phyloP scores from a whole-genome alignment of 2,113 vertebrate species.

The Chaenogobius annularis region DNA sequence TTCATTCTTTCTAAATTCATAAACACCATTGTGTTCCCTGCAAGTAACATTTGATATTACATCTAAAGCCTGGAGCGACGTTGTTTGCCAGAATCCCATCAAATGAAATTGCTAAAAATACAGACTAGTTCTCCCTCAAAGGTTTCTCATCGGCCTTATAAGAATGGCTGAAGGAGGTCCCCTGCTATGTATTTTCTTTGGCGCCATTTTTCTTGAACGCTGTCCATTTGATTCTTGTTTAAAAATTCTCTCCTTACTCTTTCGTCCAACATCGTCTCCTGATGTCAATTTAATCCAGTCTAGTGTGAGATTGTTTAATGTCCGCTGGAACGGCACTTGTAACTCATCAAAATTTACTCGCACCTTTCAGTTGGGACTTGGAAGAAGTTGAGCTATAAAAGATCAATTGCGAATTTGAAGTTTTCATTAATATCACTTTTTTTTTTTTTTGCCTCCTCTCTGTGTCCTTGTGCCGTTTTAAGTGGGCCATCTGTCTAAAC shows the following conservation, averaged over 20 bases:
- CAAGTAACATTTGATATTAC: conserved; percentile 81
- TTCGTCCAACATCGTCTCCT: conserved; percentile 65
- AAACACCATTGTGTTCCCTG: conserved; percentile 75
- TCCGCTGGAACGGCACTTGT: conserved; percentile 78
- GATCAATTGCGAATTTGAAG: conserved; percentile 98
- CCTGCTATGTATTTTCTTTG: conserved; percentile 87
- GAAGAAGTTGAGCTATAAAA: conserved; percentile 67
- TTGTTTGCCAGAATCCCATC: conserved; percentile 77
- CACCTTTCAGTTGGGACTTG: conserved; percentile 78
- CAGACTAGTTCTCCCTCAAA: conserved; percentile 72
- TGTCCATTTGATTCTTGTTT: conserved; percentile 85
- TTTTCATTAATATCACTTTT: conserved; percentile 93
- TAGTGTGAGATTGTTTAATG: conserved; percentile 75
- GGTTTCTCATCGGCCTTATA: conserved; percentile 66
- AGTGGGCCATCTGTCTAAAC: conserved; percentile 99
- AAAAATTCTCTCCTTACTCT: conserved; percentile 30
- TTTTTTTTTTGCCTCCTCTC: conserved; percentile 47
- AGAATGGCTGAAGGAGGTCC: conserved; percentile 69
- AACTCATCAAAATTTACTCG: conserved; percentile 83
- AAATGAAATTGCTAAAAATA: conserved; percentile 79
- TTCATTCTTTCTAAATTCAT: conserved; percentile 77
- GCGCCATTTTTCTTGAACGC: conserved; percentile 86
- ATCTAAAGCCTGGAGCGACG: conserved; percentile 78
- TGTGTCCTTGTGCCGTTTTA: conserved; percentile 93
- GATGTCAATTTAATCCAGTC: conserved; percentile 84